Percentiles rank a stretch among this genome's conserved stretches.
These are phyloP conservation scores for Parnassius orleans DNA, from an alignment of 2,888 invertebrate species.

Conservation along the genomic window DNA sequence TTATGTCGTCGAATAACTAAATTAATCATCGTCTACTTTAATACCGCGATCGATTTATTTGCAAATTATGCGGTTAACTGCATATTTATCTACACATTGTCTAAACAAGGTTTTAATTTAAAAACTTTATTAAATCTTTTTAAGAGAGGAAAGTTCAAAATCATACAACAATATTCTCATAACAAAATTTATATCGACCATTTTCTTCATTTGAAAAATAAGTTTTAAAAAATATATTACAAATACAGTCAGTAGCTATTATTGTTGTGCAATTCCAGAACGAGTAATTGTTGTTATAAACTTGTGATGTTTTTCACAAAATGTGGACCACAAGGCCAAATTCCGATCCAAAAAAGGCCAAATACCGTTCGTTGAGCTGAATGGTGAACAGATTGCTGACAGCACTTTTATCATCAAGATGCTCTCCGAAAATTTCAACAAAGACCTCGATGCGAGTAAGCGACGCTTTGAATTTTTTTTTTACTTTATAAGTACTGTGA, in stretches of 20 bases:
- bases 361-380: conserved; percentile 96
- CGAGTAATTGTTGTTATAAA: conserved; percentile 10
- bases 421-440: conserved; percentile 89
- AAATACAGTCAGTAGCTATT: background rate
- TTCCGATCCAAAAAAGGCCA: conserved; percentile 97
- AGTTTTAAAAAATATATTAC: too few relatives aligned
- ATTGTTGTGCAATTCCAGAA: background rate
- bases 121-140: too few relatives aligned
- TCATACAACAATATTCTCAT: too few relatives aligned
- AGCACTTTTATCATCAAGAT: conserved; percentile 95
- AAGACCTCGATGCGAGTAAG: conserved; percentile 88
- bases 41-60: too few relatives aligned
- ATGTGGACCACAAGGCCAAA: conserved; percentile 96
- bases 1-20: too few relatives aligned
- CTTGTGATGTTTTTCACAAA: conserved; percentile 82
- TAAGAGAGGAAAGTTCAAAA: too few relatives aligned
- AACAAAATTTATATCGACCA: too few relatives aligned
- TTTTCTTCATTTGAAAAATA: too few relatives aligned
- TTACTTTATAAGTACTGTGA: background rate
- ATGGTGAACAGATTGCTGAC: conserved; percentile 96
- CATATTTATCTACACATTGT: too few relatives aligned
- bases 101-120: too few relatives aligned
- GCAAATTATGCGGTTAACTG: too few relatives aligned
- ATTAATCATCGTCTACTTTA: too few relatives aligned
- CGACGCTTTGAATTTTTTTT: conserved; percentile 11